phyloP scores from a whole-genome alignment of 2,888 invertebrate species.

The Chrysina gloriosa region DNA sequence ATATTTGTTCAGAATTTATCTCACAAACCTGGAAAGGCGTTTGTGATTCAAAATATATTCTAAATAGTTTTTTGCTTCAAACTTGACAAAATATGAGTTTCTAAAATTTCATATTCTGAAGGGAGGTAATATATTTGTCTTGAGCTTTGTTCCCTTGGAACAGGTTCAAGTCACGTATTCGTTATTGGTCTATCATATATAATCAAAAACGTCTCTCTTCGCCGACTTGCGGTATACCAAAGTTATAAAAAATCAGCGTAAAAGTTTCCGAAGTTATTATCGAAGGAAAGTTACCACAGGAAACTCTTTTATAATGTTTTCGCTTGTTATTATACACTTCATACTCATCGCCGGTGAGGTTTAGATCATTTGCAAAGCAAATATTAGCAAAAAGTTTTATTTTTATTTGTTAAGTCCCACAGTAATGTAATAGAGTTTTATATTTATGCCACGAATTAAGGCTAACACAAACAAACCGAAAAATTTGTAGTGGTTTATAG shows the following conservation, averaged over 20 bases:
- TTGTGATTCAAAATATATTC: constrained; percentile 19
- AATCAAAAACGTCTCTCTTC: constrained; percentile 26
- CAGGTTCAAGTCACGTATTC: constrained; percentile 31
- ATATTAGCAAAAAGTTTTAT: too few relatives aligned
- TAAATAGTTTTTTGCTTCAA: constrained; percentile 22
- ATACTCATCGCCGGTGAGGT: background rate
- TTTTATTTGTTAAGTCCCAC: too few relatives aligned
- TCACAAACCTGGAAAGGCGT: constrained; percentile 19
- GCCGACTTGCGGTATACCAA: background rate
- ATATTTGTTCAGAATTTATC: constrained; percentile 1
- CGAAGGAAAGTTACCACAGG: background rate
- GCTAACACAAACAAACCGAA: too few relatives aligned
- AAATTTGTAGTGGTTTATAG: too few relatives aligned
- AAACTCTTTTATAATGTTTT: background rate
- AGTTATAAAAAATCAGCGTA: constrained; percentile 10
- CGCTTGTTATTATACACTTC: background rate
- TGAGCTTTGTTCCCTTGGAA: constrained; percentile 19
- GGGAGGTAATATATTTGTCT: constrained; percentile 33
- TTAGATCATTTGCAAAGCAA: background rate
- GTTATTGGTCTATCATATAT: constrained; percentile 32
- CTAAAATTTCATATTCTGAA: constrained; percentile 32
- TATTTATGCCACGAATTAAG: too few relatives aligned
- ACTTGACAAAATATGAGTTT: constrained; percentile 34
- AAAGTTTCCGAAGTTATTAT: constrained; percentile 13
- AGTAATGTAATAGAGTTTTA: too few relatives aligned